Evolutionary conservation across 2,113 vertebrate genomes (phyloP), one percentile per base, ranked within the genome.

Genomic region (Rhinichthys klamathensis): DNA sequence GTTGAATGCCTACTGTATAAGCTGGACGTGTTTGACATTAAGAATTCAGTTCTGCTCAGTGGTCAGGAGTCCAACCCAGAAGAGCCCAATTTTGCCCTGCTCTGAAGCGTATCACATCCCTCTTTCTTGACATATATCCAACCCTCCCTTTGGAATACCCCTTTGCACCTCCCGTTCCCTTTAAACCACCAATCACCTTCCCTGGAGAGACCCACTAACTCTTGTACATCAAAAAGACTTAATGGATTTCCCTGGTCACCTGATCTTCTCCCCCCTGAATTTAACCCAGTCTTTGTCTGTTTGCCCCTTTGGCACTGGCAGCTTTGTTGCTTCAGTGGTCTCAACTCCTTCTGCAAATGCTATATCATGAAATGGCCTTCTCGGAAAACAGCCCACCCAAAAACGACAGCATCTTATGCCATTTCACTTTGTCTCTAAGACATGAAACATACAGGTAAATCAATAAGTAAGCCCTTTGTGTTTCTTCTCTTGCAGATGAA

Each of bases 71-170:
- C 84, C 90, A 88, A 83, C 86, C 90, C 90, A 91, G 75, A 83
- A 83, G 89, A 91, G 92, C 88, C 90, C 91, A 93, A 93, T 94
- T 94, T 94, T 93, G 94, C 92, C 93, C 93, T 88, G 91, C 91
- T 89, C 81, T 94, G 92, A 92, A 94, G 92, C 92, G 89, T 85
- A 93, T 92, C 91, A 90, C 87, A 49, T 84, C 83, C 69, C 58
- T 70, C 76, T 79, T 27, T 65, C 46, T 79, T n/a, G 67, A 51
- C 69, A 15, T 79, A 30, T 80, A 46, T 46, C 16, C 72, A 21
- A 56, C 32, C 21, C 18, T 44, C 32, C 51, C 63, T 27, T 46
- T 67, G 23, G n/a, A 46, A 23, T 58, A 30, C 25, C n/a, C 27
- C 18, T 77, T 74, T 75, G 9, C 41, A n/a, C 49, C 18, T 72